phyloP scores from a whole-genome alignment of 53 echinoderm and acorn worm genomes.

The Zoroaster sp. region DNA sequence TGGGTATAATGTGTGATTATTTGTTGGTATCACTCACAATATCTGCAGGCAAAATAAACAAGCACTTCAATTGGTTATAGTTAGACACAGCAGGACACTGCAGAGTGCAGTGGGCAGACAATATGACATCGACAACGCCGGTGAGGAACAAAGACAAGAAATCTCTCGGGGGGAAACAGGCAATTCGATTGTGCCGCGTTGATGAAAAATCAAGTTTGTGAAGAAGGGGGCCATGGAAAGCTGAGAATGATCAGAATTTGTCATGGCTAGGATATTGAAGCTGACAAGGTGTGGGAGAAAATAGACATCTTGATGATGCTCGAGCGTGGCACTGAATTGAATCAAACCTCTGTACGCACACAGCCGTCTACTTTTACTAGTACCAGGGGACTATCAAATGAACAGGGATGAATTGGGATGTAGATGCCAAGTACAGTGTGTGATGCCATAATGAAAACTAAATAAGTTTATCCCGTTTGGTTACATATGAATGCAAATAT shows the following conservation, averaged over 20 bases:
- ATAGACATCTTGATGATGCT: neutral
- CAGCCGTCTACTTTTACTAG: neutral
- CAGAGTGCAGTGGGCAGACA: too few species aligned
- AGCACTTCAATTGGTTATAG: conserved; percentile 25
- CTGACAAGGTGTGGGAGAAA: neutral
- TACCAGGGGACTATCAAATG: neutral
- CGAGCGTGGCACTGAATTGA: neutral
- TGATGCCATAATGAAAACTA: too few species aligned
- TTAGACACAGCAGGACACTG: neutral
- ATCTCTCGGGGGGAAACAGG: neutral
- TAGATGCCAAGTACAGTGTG: too few species aligned
- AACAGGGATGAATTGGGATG: too few species aligned
- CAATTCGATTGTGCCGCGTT: neutral
- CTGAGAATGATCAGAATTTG: neutral
- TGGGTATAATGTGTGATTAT: neutral
- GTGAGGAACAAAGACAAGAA: conserved; percentile 16
- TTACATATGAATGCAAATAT: too few species aligned
- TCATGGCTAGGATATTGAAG: neutral
- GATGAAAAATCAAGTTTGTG: neutral
- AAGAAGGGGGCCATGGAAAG: neutral
- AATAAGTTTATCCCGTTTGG: too few species aligned
- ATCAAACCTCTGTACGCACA: too few species aligned
- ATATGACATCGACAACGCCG: neutral
- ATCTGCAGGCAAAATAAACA: conserved; percentile 24
- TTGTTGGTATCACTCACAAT: conserved; percentile 15